Conservation (phyloP, 2,888 invertebrate species). For the Elgonia sp. region DNA sequence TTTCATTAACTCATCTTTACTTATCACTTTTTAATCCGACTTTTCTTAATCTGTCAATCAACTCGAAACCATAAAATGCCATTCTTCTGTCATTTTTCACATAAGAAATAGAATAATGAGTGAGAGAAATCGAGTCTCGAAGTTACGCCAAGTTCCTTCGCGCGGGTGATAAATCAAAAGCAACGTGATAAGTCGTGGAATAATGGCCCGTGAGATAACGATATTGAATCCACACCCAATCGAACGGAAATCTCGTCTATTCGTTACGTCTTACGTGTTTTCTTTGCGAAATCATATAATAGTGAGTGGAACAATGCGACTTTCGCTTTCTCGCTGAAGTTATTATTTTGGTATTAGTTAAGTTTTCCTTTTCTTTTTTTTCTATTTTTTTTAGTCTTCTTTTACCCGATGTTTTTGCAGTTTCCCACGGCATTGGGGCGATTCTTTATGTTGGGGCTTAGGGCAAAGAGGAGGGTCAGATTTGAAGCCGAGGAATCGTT, state of each 20-base stretch:
- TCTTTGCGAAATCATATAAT: slow-evolving; percentile 58
- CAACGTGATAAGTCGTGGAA: slow-evolving; percentile 81
- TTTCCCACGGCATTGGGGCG: slow-evolving; percentile 84
- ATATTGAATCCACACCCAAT: slow-evolving; percentile 76
- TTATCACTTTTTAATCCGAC: background rate
- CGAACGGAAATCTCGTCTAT: slow-evolving; percentile 73
- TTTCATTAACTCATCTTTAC: background rate
- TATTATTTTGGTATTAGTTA: slow-evolving; percentile 62
- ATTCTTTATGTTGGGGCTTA: slow-evolving; percentile 77
- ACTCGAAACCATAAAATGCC: slow-evolving; percentile 7
- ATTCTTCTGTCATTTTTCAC: background rate
- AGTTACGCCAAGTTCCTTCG: slow-evolving; percentile 74
- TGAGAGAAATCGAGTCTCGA: slow-evolving; percentile 59
- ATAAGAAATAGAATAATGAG: slow-evolving; percentile 47
- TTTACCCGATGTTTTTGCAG: slow-evolving; percentile 75
- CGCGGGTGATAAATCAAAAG: slow-evolving; percentile 80
- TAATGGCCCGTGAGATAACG: slow-evolving; percentile 82
- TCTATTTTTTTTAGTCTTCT: too few species aligned
- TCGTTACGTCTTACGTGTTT: slow-evolving; percentile 54
- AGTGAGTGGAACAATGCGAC: slow-evolving; percentile 33
- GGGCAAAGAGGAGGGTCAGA: slow-evolving; percentile 78
- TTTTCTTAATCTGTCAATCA: slow-evolving; percentile 30
- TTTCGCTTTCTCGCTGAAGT: slow-evolving; percentile 51
- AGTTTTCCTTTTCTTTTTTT: slow-evolving; percentile 43
- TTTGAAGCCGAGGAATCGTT: slow-evolving; percentile 81